Percentiles rank a stretch among this genome's conserved stretches.
Evolutionary conservation across 1,140 invertebrate species (phyloP).

Genomic region (Trachymyrmex septentrionalis): DNA sequence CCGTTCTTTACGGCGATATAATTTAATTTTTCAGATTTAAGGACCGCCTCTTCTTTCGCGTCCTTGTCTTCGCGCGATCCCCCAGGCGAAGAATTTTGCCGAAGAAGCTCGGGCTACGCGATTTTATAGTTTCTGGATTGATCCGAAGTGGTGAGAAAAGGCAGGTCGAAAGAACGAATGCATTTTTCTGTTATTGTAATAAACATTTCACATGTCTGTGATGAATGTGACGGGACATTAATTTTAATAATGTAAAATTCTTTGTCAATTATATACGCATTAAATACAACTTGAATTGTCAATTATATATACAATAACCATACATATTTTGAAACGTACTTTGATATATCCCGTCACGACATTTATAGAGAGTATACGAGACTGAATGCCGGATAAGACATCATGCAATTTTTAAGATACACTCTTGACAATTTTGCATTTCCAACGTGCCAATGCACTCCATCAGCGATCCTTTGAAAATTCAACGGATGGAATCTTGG

Average conservation of each 20-base stretch:
- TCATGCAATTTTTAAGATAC: conserved; percentile 30
- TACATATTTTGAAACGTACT: not conserved
- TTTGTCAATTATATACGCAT: not conserved
- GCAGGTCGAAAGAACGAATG: not conserved
- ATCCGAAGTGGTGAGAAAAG: conserved; percentile 25
- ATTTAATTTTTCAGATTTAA: conserved; percentile 87
- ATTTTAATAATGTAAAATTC: not conserved
- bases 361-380: conserved; percentile 10
- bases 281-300: not conserved
- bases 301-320: not conserved
- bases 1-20: conserved; percentile 84
- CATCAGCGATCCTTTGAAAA: conserved; percentile 38
- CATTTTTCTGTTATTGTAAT: not conserved
- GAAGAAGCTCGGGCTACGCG: conserved; percentile 43
- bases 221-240: too few relatives aligned
- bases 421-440: conserved; percentile 27
- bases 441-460: conserved; percentile 25
- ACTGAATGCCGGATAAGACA: conserved; percentile 4
- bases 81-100: conserved; percentile 65
- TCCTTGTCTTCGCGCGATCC: conserved; percentile 70
- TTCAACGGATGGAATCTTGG: not conserved
- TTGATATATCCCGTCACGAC: not conserved
- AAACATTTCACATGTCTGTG: not conserved
- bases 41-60: conserved; percentile 77
- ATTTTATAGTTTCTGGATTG: conserved; percentile 72